Percentiles rank a stretch among this genome's conserved stretches.
phyloP scores from a whole-genome alignment of 2,113 vertebrate genomes.

The Catharus bicknelli region DNA sequence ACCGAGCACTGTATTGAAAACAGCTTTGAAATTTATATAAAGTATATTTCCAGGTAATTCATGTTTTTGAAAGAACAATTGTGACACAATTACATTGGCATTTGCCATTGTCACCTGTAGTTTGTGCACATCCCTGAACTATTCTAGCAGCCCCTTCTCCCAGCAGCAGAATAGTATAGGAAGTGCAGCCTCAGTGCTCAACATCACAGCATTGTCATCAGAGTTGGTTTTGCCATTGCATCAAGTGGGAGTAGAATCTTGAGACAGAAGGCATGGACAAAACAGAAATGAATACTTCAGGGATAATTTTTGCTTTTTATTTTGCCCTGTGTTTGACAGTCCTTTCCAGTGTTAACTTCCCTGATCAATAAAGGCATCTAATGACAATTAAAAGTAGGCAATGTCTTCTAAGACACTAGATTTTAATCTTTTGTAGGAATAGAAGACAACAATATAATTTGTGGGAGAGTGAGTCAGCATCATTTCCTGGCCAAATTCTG shows the following conservation, averaged over 20 bases:
- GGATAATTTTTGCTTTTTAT: not conserved
- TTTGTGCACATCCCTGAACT: not conserved
- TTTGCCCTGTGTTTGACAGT: not conserved
- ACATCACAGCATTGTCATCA: not conserved
- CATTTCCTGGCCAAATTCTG: not conserved
- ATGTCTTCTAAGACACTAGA: not conserved
- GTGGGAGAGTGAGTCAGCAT: not conserved
- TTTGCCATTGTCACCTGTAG: not conserved
- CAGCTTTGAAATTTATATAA: not conserved
- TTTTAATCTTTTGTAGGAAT: not conserved
- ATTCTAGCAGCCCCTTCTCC: not conserved
- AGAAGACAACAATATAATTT: not conserved
- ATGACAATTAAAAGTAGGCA: not conserved
- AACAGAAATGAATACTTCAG: not conserved
- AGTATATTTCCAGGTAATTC: not conserved
- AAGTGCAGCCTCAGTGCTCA: not conserved
- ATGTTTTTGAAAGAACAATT: not conserved
- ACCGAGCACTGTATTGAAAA: not conserved
- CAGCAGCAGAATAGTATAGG: not conserved
- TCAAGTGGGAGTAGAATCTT: not conserved
- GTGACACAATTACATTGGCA: not conserved
- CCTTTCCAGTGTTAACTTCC: not conserved
- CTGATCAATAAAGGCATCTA: not conserved
- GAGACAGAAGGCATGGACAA: not conserved
- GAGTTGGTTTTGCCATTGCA: not conserved